Evolutionary conservation across 1,140 invertebrate species (phyloP).

Genomic region (Pseudoatta argentina): DNA sequence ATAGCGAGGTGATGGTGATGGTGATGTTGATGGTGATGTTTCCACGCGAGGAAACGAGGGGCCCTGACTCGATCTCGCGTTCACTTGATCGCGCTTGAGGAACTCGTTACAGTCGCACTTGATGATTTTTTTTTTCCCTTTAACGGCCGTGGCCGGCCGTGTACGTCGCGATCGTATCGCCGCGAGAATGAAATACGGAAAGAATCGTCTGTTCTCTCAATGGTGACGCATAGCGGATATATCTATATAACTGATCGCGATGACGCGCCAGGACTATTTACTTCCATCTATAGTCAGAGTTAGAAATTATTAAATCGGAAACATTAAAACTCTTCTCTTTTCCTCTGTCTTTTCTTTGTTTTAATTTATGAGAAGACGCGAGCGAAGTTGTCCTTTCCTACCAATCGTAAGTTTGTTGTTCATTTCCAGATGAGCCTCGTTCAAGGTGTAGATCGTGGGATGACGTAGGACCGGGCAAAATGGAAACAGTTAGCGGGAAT

Average conservation of each 20-base stretch:
- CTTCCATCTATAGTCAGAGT: background rate
- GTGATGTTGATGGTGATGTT: background rate
- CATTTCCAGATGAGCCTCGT: slow-evolving; percentile 87
- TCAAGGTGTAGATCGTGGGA: slow-evolving; percentile 88
- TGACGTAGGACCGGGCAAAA: slow-evolving; percentile 86
- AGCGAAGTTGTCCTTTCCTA: background rate
- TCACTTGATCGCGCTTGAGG: background rate
- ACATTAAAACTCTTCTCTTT: background rate
- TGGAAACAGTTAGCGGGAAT: slow-evolving; percentile 81
- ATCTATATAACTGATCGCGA: slow-evolving; percentile 5
- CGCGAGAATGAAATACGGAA: slow-evolving; percentile 26
- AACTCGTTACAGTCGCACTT: background rate
- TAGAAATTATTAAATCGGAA: background rate
- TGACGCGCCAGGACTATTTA: slow-evolving; percentile 27
- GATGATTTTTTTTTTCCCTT: background rate
- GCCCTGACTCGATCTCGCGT: background rate
- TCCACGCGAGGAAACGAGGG: background rate
- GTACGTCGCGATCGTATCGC: slow-evolving; percentile 1
- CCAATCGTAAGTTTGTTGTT: slow-evolving; percentile 1
- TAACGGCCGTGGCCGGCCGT: background rate
- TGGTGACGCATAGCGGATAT: slow-evolving; percentile 28
- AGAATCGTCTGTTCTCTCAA: background rate
- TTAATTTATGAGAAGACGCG: background rate
- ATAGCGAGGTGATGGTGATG: slow-evolving; percentile 3
- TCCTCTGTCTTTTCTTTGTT: background rate